A percentile compares a stretch with the other conserved stretches of the same genome.
These are phyloP conservation scores for Morone saxatilis DNA, from an alignment of 2,113 vertebrate species.

Conservation along the genomic window DNA sequence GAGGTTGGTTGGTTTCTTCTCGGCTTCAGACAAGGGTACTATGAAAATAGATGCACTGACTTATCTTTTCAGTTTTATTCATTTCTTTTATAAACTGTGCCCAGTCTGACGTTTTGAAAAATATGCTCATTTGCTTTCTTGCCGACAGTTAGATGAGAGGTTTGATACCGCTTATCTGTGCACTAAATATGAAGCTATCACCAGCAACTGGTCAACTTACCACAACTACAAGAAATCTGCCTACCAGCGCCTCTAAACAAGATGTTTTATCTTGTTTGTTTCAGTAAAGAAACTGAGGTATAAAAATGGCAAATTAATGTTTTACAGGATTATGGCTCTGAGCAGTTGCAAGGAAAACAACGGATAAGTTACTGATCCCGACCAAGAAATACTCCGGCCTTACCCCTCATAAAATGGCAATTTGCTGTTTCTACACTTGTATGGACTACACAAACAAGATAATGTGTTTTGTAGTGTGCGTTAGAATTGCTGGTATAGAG, in stretches of 20 bases:
- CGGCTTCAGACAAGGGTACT: conserved; percentile 11
- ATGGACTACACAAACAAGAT: too few species aligned
- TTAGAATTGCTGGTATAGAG: too few species aligned
- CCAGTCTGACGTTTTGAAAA: neutral
- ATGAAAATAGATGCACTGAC: conserved; percentile 12
- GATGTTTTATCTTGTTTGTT: too few species aligned
- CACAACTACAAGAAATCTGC: neutral
- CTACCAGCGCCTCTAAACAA: neutral
- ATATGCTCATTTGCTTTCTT: neutral
- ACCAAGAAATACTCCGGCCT: neutral
- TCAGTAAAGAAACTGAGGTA: neutral
- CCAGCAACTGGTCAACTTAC: neutral
- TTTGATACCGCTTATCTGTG: neutral
- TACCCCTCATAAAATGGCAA: neutral
- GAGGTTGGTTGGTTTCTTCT: conserved; percentile 14
- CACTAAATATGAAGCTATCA: neutral
- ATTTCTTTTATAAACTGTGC: conserved; percentile 6
- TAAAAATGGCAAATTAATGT: too few species aligned
- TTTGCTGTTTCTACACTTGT: neutral
- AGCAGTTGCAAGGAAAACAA: neutral
- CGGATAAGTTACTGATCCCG: neutral
- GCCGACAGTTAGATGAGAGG: neutral
- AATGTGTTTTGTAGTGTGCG: too few species aligned
- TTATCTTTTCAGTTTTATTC: conserved; percentile 7
- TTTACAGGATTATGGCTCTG: too few species aligned